Conservation (phyloP, 1,140 invertebrate species). For the Gonioctena quinquepunctata region DNA sequence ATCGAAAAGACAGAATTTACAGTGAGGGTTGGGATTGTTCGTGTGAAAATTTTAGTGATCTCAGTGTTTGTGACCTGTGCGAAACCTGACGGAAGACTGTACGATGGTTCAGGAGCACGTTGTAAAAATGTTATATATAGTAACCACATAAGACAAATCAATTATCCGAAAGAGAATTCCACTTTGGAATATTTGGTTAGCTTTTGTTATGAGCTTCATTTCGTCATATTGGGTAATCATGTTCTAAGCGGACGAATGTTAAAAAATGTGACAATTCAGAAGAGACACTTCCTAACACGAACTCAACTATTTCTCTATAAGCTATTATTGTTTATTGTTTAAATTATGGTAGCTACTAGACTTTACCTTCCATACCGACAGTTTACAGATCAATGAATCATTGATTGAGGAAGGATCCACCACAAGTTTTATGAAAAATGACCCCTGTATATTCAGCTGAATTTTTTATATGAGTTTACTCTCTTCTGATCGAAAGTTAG, state of each 20-base stretch:
- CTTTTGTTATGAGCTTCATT: not conserved
- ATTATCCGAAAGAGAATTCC: not conserved
- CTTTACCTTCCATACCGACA: too few relatives aligned
- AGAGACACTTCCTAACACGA: too few relatives aligned
- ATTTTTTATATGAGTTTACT: too few relatives aligned
- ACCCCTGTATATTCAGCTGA: too few relatives aligned
- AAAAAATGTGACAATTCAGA: too few relatives aligned
- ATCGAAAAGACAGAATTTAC: constrained; percentile 51
- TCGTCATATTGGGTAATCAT: not conserved
- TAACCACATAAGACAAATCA: not conserved
- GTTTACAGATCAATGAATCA: too few relatives aligned
- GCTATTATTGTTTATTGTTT: too few relatives aligned
- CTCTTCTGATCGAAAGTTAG: too few relatives aligned
- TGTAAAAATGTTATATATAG: constrained; percentile 48
- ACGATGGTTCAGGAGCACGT: constrained; percentile 5
- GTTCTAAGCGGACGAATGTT: not conserved
- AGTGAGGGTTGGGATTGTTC: constrained; percentile 35
- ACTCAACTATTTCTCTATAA: too few relatives aligned
- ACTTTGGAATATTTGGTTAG: not conserved
- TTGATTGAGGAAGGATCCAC: too few relatives aligned
- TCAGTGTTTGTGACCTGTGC: constrained; percentile 38
- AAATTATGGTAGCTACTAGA: too few relatives aligned
- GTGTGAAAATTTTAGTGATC: constrained; percentile 37
- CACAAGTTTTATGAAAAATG: too few relatives aligned
- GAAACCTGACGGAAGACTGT: constrained; percentile 13